Conservation (phyloP, 2,888 invertebrate species). For the Clitarchus hookeri region DNA sequence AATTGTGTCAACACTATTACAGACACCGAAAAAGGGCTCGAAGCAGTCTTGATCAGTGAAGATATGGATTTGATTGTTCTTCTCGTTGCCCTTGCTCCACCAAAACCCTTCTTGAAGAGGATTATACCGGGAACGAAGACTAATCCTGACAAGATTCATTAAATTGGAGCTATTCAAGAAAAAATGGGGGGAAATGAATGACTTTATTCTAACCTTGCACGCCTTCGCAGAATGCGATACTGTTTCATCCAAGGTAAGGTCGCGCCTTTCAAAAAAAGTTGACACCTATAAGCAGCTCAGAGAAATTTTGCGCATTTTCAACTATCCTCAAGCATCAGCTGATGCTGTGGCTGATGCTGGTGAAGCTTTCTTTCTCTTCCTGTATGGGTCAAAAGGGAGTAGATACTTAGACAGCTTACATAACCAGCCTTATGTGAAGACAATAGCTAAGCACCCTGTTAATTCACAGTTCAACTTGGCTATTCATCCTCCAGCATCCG, state of each 20-base stretch:
- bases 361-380: neutral
- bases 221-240: neutral
- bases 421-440: conserved; percentile 12
- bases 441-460: neutral
- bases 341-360: no score
- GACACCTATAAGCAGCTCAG: neutral
- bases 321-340: conserved; percentile 4
- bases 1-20: neutral
- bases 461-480: neutral
- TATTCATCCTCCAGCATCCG: neutral
- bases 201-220: neutral
- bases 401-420: conserved; percentile 4
- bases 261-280: conserved; percentile 3
- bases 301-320: neutral
- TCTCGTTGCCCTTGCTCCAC: conserved; percentile 18
- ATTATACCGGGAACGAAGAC: neutral
- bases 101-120: neutral
- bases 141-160: neutral
- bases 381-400: neutral
- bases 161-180: conserved; percentile 10
- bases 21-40: neutral
- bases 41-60: neutral
- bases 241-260: neutral
- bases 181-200: neutral
- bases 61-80: neutral